Percentiles rank a stretch among this genome's conserved stretches.
Conservation (phyloP, 2,888 invertebrate species). For the Brachylomia viminalis region DNA sequence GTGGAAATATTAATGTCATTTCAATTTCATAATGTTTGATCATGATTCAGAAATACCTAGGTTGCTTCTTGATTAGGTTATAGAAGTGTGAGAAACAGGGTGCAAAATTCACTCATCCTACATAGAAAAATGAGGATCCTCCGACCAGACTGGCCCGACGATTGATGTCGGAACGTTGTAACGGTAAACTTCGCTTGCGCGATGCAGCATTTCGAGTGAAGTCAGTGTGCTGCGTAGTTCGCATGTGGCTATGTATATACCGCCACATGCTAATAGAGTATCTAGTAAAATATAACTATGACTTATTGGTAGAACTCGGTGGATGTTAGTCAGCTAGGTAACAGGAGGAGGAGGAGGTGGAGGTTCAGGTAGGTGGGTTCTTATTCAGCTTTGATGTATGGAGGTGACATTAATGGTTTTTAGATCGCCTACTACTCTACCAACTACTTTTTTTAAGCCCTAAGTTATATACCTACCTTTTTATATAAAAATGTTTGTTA, state of each 20-base stretch:
- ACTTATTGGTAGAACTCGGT: no score
- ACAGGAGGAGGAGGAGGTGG: background rate
- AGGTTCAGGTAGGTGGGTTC: no score
- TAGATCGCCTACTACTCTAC: no score
- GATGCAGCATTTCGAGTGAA: background rate
- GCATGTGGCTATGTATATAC: background rate
- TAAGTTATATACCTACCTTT: background rate
- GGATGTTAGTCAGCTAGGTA: background rate
- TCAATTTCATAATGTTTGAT: background rate
- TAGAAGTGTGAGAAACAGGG: background rate
- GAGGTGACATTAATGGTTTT: no score
- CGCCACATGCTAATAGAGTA: background rate
- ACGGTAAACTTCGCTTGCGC: background rate
- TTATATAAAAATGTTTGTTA: background rate
- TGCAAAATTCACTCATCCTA: background rate
- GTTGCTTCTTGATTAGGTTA: background rate
- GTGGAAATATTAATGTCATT: background rate
- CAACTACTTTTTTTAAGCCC: no score
- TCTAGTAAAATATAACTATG: no score
- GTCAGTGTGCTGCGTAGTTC: background rate
- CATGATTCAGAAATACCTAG: background rate
- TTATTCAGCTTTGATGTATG: no score
- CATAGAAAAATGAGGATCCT: background rate
- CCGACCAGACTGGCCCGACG: background rate
- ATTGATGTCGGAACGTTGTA: background rate